Conservation (phyloP, 2,797 vertebrate genomes). For the Pseudochirops corinnae region DNA sequence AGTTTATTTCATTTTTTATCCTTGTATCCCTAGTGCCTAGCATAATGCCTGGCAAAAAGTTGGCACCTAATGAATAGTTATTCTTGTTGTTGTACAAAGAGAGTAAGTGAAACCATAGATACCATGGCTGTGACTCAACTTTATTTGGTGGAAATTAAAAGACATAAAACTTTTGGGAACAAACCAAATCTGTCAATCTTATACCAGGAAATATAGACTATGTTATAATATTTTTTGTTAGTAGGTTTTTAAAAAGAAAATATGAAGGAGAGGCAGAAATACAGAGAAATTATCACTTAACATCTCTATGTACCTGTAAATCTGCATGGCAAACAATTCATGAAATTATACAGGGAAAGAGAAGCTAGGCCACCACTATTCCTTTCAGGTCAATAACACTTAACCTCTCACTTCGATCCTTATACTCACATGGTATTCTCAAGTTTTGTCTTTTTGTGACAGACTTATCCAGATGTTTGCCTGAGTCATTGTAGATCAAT, state of each 20-base stretch:
- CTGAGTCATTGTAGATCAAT: background rate
- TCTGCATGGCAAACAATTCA: background rate
- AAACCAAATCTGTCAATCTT: background rate
- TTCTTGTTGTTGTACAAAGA: background rate
- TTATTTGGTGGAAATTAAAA: background rate
- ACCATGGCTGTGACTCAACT: background rate
- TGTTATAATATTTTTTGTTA: background rate
- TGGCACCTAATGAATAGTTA: background rate
- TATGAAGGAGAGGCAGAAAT: background rate
- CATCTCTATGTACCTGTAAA: background rate
- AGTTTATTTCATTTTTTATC: background rate
- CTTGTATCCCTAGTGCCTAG: too few species aligned
- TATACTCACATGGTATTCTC: background rate
- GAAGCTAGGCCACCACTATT: background rate
- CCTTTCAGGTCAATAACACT: background rate
- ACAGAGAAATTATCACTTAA: background rate
- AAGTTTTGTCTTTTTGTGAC: conserved; percentile 19
- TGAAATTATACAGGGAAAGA: background rate
- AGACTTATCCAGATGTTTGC: conserved; percentile 14
- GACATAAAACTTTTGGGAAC: background rate
- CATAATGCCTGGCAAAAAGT: background rate
- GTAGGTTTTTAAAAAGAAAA: background rate
- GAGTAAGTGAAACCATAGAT: background rate
- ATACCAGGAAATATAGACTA: background rate
- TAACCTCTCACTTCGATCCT: background rate